Base-by-base conservation (phyloP, 1,140 invertebrate genomes). In the Rhopalosiphum padi region DNA sequence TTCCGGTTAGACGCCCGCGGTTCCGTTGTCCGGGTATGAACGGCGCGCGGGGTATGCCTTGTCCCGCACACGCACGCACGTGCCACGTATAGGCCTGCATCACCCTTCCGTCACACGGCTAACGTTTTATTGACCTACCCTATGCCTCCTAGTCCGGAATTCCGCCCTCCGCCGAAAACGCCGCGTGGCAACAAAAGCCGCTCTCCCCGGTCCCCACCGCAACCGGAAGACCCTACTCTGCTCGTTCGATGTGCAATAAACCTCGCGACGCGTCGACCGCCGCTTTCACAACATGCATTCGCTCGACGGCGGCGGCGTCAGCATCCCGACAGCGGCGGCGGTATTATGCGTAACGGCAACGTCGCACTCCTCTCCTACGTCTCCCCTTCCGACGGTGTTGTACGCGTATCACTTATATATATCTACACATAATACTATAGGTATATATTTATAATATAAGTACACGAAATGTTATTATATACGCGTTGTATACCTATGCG, bases 51-150 rank as follows among this genome's bases (percentile, higher is more conserved):
- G 22, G 25, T 6, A n/a, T 11, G 43, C 30, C 85, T 48, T 86
- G 15, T 23, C 48, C 30, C 87, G 23, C 87, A 37, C 68, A 77
- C 55, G 35, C 90, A 82, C 90, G 37, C 90, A 91, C 90, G 90
- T 91, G 90, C 90, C 60, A n/a, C n/a, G 25, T 41, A 25, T 41
- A 25, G 22, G 37, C 30, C 90, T 21, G 18, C 86, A 48, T n/a
- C 86, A 87, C 86, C n/a, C 43, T 21, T 37, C 48, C 46, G 87
- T 48, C 2, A 8, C n/a, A 1, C 88, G 21, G 1, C 35, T 77
- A 77, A 77, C 51, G 51, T 89, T 53, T 89, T 89, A 89, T 89
- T 89, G 88, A 89, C 88, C 88, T 89, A 89, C 88, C 88, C 88
- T 89, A 89, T 77, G 60, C 60, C 60, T 77, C 86, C 86, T 89